Percentiles rank a stretch among this genome's conserved stretches.
Evolutionary conservation across 2,797 vertebrate species (phyloP).

Genomic region (Macroramphosus scolopax): DNA sequence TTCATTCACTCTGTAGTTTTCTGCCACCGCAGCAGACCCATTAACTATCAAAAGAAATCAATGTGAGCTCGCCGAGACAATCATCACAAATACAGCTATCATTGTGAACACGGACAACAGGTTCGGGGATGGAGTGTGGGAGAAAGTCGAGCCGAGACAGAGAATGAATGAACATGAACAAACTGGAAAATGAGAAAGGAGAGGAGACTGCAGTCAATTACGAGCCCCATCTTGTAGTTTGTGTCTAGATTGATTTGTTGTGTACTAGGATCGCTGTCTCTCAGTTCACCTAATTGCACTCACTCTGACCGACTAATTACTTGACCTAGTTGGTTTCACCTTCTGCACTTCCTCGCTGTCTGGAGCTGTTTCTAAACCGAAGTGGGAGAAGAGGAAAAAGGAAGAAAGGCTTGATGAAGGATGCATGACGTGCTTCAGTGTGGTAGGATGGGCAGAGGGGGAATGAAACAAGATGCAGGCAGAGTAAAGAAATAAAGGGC

Average conservation of each 20-base stretch:
- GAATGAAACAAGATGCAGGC: constrained; percentile 32
- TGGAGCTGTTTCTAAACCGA: constrained; percentile 27
- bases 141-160: constrained; percentile 1
- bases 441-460: neutral
- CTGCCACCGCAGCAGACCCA: constrained; percentile 23
- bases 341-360: constrained; percentile 30
- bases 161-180: constrained; percentile 23
- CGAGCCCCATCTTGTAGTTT: constrained; percentile 66
- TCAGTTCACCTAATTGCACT: constrained; percentile 70
- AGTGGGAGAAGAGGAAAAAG: neutral
- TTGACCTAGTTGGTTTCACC: constrained; percentile 58
- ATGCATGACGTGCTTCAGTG: constrained; percentile 41
- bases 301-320: constrained; percentile 75
- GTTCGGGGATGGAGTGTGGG: constrained; percentile 3
- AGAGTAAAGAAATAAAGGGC: constrained; percentile 13
- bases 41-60: constrained; percentile 54
- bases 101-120: constrained; percentile 17
- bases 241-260: constrained; percentile 77
- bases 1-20: constrained; percentile 31
- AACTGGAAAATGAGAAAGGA: constrained; percentile 43
- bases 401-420: constrained; percentile 45
- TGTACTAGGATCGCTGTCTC: constrained; percentile 57
- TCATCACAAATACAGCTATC: constrained; percentile 21
- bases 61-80: constrained; percentile 37
- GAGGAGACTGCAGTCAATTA: constrained; percentile 70